A percentile compares a stretch with the other conserved stretches of the same genome.
Evolutionary conservation across 2,888 invertebrate genomes (phyloP).

Genomic region (Thymelicus lineola): DNA sequence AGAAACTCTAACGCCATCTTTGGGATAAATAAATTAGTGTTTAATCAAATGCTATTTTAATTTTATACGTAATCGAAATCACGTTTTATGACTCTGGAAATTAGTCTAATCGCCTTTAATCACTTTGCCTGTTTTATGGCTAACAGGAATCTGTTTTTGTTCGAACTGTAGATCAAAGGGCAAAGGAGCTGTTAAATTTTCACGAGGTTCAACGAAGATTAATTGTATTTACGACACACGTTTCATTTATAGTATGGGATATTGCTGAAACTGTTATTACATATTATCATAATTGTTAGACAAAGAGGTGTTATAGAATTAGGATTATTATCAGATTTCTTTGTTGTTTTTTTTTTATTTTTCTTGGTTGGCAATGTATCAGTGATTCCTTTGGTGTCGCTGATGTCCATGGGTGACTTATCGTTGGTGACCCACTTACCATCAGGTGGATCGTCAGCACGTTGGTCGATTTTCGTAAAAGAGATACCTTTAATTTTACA

Average conservation of each 20-base stretch:
- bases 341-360: background rate
- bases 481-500: too few relatives aligned
- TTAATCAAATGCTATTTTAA: slow-evolving; percentile 9
- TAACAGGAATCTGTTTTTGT: slow-evolving; percentile 28
- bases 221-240: slow-evolving; percentile 25
- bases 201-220: slow-evolving; percentile 22
- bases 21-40: background rate
- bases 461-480: too few relatives aligned
- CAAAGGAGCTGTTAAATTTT: slow-evolving; percentile 22
- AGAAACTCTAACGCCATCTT: background rate
- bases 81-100: slow-evolving; percentile 6
- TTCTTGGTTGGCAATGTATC: too few relatives aligned
- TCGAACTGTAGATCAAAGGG: slow-evolving; percentile 18
- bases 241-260: slow-evolving; percentile 21
- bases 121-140: slow-evolving; percentile 27
- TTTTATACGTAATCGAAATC: background rate
- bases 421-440: too few relatives aligned
- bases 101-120: slow-evolving; percentile 17
- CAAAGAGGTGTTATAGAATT: background rate
- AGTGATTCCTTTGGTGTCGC: too few relatives aligned
- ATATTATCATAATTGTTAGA: background rate
- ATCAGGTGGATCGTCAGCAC: too few relatives aligned
- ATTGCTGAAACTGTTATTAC: slow-evolving; percentile 9
- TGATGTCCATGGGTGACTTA: too few relatives aligned
- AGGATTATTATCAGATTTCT: background rate